Evolutionary conservation across 2,113 vertebrate species (phyloP), one percentile per base, ranked within the genome.

Genomic region (Channa argus): DNA sequence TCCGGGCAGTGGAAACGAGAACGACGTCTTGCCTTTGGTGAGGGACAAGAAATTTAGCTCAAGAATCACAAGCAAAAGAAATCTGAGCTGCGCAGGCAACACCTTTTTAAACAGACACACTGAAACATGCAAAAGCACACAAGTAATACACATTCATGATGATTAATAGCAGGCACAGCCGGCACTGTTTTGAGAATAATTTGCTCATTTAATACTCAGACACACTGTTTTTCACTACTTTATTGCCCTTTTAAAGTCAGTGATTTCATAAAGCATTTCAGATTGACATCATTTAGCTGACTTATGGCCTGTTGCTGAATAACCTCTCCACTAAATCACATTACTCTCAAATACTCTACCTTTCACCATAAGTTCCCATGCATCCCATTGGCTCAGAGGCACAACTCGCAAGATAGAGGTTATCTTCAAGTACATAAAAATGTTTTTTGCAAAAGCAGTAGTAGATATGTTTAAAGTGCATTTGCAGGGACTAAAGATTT

Each of bases 311-410:
- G 44, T 58, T 69, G 5, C 10, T 69, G 51, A 79, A 54, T 54
- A 38, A 81, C 68, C 71, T 50, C 10, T 74, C 5, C 41, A 73
- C 44, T 70, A 71, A 71, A 88, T 84, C 77, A 69, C 59, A 5
- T 56, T 74, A 55, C 14, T 36, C 14, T 11, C n/a, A 2, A 64
- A 5, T 6, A 4, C 24, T 50, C 33, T 15, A 63, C 12, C 43
- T 80, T 79, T 79, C 51, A 36, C 15, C 15, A 51, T 14, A 68
- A 6, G 37, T 78, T 90, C 82, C 67, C 82, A 85, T 49, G 71
- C 34, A 60, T 13, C 11, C 52, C 33, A 36, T 36, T 24, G 24
- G 38, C 59, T 65, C 65, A 52, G 64, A 83, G 46, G 47, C 43
- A 67, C 13, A 64, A 56, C n/a, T n/a, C n/a, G n/a, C 64, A 45